Base-by-base conservation (phyloP, 1,140 invertebrate species). In the Anastrepha obliqua region DNA sequence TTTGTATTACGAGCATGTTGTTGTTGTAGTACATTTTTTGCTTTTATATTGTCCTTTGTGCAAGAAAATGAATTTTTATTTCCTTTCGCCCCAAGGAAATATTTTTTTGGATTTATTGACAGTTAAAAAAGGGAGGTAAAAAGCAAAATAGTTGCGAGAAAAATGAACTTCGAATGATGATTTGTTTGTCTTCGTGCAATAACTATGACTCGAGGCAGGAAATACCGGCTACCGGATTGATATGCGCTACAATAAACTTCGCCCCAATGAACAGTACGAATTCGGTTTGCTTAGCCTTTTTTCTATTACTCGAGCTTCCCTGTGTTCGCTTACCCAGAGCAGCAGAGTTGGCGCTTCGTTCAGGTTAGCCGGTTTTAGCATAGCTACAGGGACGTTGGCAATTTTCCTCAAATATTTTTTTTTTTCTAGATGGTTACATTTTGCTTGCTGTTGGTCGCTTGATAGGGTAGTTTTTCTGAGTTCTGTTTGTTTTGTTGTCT, bases 11-110 rank as follows among this genome's bases (percentile, higher is more conserved):
- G 51, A 8, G 11, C 51, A 11, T 81, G 11, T 29, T 51, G 74
- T 55, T 81, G 47, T 11, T 29, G 51, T 11, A 6, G 6, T 55
- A 55, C 2, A 6, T 55, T 55, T 55, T 55, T 55, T 55, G 2
- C 29, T 67, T 58, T 29, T 55, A 11, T 55, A 81, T 29, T 55
- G 20, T 81, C 44, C 47, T 81, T 81, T 55, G 47, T 55, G 74
- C 5, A 4, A 74, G 74, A 47, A 81, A 81, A 81, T 81, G n/a
- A 81, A 81, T 47, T 81, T 81, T 55, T 81, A 81, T 81, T 81
- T 81, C 47, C 44, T 29, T 81, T 55, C 7, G 47, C 74, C 47
- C n/a, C 44, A 51, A 81, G 51, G 17, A 20, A 20, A 29, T 42
- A 58, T 81, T 81, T 81, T 81, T 81, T 55, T 9, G 8, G 15